Evolutionary conservation across 2,888 invertebrate genomes (phyloP).

Genomic region (Leptopilina drosophilae): DNA sequence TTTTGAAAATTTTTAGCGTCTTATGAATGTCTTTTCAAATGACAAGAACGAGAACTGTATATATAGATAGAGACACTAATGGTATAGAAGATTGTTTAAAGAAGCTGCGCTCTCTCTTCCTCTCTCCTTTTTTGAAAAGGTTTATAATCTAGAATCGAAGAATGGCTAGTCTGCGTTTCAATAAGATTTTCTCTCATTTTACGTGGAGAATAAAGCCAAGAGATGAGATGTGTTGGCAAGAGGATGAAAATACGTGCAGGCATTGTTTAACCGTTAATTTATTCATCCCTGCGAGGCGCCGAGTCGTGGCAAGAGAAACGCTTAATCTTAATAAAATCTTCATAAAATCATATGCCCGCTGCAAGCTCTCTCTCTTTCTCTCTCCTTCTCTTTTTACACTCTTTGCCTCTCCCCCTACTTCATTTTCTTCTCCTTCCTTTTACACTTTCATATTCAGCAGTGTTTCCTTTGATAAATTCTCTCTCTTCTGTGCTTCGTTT

Average conservation of each 20-base stretch:
- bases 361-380: conserved; percentile 44
- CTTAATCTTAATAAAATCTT: conserved; percentile 58
- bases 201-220: conserved; percentile 5
- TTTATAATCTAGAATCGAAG: neutral
- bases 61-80: neutral
- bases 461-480: conserved; percentile 29
- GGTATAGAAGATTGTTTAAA: neutral
- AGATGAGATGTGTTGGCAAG: conserved; percentile 35
- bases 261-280: conserved; percentile 59
- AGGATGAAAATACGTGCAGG: conserved; percentile 53
- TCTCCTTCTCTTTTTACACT: neutral
- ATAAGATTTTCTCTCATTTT: conserved; percentile 27
- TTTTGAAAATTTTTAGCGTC: neutral
- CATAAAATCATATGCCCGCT: conserved; percentile 56
- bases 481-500: conserved; percentile 16
- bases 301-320: conserved; percentile 48
- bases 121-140: no score
- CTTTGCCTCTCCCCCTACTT: conserved; percentile 44
- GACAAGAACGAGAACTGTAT: neutral
- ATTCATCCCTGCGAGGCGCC: conserved; percentile 53
- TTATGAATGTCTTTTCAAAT: neutral
- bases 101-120: neutral
- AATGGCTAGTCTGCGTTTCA: neutral
- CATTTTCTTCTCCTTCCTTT: conserved; percentile 36
- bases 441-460: conserved; percentile 35